Evolutionary conservation across 2,797 vertebrate genomes (phyloP).

Genomic region (Atherinosoma microstoma): DNA sequence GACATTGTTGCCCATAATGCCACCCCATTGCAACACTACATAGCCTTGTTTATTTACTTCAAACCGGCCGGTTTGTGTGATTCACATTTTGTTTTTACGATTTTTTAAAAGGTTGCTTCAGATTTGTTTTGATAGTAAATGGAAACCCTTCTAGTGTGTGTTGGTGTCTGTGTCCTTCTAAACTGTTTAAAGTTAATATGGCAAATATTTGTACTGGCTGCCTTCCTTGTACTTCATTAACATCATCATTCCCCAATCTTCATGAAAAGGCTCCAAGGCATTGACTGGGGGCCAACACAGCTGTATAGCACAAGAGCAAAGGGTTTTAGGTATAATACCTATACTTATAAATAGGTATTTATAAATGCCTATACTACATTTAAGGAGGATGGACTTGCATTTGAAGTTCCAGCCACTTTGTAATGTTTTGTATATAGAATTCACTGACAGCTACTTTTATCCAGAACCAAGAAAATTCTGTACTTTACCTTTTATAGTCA

Average conservation of each 20-base stretch:
- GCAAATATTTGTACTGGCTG: background rate
- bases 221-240: background rate
- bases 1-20: no score
- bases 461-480: background rate
- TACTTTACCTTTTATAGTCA: background rate
- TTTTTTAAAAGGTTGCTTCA: no score
- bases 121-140: no score
- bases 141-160: background rate
- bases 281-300: background rate
- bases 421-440: background rate
- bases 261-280: background rate
- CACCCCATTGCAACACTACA: no score
- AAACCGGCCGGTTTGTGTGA: no score
- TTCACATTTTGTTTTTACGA: no score
- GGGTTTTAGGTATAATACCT: no score
- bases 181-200: background rate
- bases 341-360: no score
- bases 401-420: background rate
- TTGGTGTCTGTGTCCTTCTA: background rate
- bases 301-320: background rate
- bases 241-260: background rate
- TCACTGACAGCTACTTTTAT: background rate
- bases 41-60: no score
- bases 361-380: background rate
- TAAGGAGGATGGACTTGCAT: background rate